phyloP scores from a whole-genome alignment of 2,113 vertebrate species.

The Harpagus bidentatus region DNA sequence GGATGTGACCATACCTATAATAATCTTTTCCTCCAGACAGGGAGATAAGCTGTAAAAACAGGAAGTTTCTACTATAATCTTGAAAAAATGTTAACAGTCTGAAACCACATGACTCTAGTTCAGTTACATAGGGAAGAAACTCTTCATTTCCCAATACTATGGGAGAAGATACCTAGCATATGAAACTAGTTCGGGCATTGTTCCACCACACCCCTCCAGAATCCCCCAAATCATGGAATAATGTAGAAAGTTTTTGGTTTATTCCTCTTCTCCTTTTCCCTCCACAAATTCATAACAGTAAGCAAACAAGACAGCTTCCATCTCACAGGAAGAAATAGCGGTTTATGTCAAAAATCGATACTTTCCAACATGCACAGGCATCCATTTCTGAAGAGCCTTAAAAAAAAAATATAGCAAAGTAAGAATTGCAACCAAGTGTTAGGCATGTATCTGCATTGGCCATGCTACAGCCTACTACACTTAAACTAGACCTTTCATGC shows the following conservation, averaged over 20 bases:
- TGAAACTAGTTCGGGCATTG: background rate
- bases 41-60: slow-evolving; percentile 71
- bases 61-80: slow-evolving; percentile 65
- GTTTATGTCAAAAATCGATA: background rate
- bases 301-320: background rate
- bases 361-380: background rate
- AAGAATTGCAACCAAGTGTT: background rate
- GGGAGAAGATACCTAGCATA: background rate
- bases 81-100: slow-evolving; percentile 45
- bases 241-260: background rate
- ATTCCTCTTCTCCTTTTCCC: background rate
- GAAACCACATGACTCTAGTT: background rate
- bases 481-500: background rate
- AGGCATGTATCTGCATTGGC: background rate
- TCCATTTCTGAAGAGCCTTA: background rate
- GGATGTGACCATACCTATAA: slow-evolving; percentile 63
- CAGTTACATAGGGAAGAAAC: background rate
- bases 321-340: background rate
- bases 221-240: background rate
- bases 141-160: background rate
- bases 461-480: background rate
- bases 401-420: background rate
- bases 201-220: background rate
- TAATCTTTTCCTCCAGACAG: slow-evolving; percentile 60
- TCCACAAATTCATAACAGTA: background rate